Percentiles rank a stretch among this genome's conserved stretches.
Evolutionary conservation across 2,888 invertebrate species (phyloP).

Genomic region (Drosophila buzzatii): DNA sequence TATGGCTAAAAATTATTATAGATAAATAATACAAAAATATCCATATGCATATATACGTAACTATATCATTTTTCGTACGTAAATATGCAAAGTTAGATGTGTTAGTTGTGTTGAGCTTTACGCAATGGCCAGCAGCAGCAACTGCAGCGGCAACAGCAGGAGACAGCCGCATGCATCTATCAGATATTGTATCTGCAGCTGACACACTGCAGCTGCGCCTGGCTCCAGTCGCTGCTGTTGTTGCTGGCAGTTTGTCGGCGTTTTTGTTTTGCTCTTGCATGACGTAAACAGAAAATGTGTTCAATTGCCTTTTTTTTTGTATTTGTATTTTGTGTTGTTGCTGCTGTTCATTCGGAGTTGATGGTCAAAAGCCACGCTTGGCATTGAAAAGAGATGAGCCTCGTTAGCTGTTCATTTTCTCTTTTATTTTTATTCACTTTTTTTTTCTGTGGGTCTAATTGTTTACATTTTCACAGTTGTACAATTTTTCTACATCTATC

Average conservation of each 20-base stretch:
- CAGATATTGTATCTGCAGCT: constrained; percentile 68
- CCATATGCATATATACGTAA: constrained; percentile 20
- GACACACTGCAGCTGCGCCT: constrained; percentile 68
- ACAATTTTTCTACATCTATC: constrained; percentile 36
- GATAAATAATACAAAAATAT: constrained; percentile 43
- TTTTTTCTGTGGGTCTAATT: constrained; percentile 33
- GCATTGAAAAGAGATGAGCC: constrained; percentile 72
- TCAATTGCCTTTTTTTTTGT: constrained; percentile 36
- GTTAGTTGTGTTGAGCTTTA: constrained; percentile 39
- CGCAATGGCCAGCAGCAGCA: constrained; percentile 47
- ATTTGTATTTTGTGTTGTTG: constrained; percentile 10
- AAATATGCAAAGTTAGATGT: constrained; percentile 8
- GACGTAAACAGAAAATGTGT: constrained; percentile 73
- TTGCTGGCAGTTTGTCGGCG: constrained; percentile 55
- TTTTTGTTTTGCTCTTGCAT: constrained; percentile 76
- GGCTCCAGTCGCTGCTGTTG: constrained; percentile 15
- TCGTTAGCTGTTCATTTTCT: constrained; percentile 14
- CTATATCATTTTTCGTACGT: constrained; percentile 30
- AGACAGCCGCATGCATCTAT: constrained; percentile 44
- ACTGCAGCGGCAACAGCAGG: constrained; percentile 41
- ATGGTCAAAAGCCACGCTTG: constrained; percentile 67
- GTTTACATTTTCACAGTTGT: constrained; percentile 52
- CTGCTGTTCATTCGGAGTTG: constrained; percentile 46
- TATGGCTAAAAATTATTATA: constrained; percentile 65
- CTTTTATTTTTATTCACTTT: background rate